A percentile compares a stretch with the other conserved stretches of the same genome.
Conservation (phyloP, 2,113 vertebrate species). For the Cacatua alba region DNA sequence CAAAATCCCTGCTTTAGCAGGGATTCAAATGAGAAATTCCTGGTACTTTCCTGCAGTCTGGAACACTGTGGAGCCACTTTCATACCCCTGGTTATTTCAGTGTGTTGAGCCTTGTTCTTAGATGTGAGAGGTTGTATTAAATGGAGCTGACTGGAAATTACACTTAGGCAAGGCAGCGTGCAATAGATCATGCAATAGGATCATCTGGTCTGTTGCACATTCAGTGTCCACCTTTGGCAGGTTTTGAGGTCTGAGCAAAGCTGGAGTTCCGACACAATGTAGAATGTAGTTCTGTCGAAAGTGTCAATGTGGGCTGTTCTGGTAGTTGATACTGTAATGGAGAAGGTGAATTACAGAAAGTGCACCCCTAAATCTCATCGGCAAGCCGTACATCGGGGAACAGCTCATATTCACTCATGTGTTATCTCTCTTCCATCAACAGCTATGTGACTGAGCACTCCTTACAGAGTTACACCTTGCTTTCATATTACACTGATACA, state of each 20-base stretch:
- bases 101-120: neutral
- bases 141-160: neutral
- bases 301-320: neutral
- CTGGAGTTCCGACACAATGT: neutral
- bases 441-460: neutral
- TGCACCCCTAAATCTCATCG: neutral
- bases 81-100: neutral
- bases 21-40: neutral
- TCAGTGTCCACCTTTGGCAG: neutral
- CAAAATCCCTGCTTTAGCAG: neutral
- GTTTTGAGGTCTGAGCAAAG: neutral
- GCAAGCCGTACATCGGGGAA: rapidly evolving
- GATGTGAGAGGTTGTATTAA: neutral
- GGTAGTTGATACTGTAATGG: neutral
- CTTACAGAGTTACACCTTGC: neutral
- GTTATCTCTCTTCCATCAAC: neutral
- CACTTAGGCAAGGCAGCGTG: neutral
- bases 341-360: neutral
- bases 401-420: neutral
- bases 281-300: neutral
- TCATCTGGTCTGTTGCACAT: neutral
- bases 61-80: neutral
- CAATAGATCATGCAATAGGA: neutral
- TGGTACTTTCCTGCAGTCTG: neutral
- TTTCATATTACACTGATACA: neutral